Evolutionary conservation across 1,140 invertebrate species (phyloP).

Genomic region (Zelostemma sp.): DNA sequence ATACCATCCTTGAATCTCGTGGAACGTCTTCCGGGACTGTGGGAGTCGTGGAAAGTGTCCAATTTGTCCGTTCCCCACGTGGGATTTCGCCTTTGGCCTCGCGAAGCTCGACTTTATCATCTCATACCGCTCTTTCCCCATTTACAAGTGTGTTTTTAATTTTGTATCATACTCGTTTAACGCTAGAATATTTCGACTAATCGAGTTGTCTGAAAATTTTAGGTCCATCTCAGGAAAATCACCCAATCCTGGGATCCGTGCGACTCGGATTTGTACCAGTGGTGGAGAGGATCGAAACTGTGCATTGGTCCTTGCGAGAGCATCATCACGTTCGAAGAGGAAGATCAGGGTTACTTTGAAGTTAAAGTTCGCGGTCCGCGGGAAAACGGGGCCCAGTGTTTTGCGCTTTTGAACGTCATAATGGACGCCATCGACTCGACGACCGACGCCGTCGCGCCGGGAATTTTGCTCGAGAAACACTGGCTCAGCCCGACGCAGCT

Average conservation of each 20-base stretch:
- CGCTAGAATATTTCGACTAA: constrained; percentile 6
- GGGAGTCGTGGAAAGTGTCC: constrained; percentile 78
- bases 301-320: constrained; percentile 81
- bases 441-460: constrained; percentile 76
- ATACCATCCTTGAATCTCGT: constrained; percentile 85
- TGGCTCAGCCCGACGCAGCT: constrained; percentile 77
- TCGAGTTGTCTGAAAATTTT: constrained; percentile 6
- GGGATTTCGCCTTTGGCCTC: constrained; percentile 75
- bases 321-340: constrained; percentile 78
- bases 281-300: constrained; percentile 84
- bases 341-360: constrained; percentile 76
- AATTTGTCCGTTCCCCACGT: constrained; percentile 74
- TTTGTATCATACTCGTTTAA: too few relatives aligned
- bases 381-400: constrained; percentile 73
- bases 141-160: constrained; percentile 72
- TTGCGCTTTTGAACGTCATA: constrained; percentile 84
- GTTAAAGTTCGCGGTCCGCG: constrained; percentile 81
- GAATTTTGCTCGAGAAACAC: constrained; percentile 76
- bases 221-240: constrained; percentile 73
- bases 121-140: constrained; percentile 79
- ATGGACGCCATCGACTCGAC: constrained; percentile 79
- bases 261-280: constrained; percentile 82
- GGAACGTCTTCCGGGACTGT: constrained; percentile 80
- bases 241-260: constrained; percentile 73
- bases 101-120: constrained; percentile 73